Conservation (phyloP, 2,888 invertebrate genomes). For the Trichacis sp. region DNA sequence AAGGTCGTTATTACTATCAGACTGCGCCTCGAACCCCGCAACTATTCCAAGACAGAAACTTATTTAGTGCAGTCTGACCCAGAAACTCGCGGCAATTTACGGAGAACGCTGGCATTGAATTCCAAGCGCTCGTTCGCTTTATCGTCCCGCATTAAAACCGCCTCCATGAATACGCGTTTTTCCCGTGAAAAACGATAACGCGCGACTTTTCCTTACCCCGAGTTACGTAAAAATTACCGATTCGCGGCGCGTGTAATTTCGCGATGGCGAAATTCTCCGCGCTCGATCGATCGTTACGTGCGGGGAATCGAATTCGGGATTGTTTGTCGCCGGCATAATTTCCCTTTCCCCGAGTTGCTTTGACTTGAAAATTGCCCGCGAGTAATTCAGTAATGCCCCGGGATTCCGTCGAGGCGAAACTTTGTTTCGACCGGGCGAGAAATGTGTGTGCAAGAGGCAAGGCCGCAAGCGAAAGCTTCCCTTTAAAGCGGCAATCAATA, state of each 20-base stretch:
- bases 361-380: no score
- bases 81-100: constrained; percentile 1
- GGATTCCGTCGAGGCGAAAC: background rate
- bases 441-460: no score
- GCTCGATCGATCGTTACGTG: background rate
- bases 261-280: background rate
- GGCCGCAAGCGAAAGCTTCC: constrained; percentile 53
- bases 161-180: no score
- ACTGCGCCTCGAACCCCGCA: constrained; percentile 27
- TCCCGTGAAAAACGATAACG: no score
- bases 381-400: background rate
- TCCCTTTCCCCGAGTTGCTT: no score
- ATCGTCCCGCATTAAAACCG: background rate
- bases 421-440: no score
- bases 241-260: no score
- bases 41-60: constrained; percentile 21
- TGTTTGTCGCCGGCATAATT: no score
- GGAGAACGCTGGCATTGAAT: background rate
- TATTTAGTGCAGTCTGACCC: background rate
- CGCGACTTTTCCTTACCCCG: no score
- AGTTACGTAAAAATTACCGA: no score
- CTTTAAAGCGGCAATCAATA: constrained; percentile 62
- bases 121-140: background rate
- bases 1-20: constrained; percentile 27
- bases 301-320: background rate